phyloP scores from a whole-genome alignment of 2,113 vertebrate species.

The Atractosteus spatula region DNA sequence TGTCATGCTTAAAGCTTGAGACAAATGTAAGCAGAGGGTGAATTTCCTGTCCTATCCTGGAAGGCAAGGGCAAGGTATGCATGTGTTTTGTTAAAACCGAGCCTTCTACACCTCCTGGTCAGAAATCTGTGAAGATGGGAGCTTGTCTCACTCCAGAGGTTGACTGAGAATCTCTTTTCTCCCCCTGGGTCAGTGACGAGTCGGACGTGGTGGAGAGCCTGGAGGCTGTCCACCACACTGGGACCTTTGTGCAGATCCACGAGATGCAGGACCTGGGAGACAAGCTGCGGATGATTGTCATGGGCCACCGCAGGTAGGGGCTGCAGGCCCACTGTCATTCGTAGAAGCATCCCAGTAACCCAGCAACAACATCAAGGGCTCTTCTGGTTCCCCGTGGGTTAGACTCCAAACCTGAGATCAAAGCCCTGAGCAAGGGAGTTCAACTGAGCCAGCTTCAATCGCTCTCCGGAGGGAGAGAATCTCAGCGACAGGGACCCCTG shows the following conservation, averaged over 20 bases:
- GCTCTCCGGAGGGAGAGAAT: no score
- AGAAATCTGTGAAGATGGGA: no score
- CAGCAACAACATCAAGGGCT: no score
- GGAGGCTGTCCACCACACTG: conserved; percentile 84
- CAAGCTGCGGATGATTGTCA: conserved; percentile 96
- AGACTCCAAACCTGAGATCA: no score
- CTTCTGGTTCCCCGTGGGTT: no score
- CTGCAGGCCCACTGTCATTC: conserved; percentile 3
- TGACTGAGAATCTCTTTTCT: background rate
- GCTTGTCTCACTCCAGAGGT: background rate
- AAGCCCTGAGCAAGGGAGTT: no score
- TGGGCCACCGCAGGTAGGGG: conserved; percentile 87
- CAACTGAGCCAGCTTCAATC: no score
- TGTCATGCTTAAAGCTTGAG: background rate
- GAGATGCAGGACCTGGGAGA: conserved; percentile 98
- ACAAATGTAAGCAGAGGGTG: background rate
- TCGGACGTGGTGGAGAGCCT: conserved; percentile 87
- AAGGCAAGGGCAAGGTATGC: no score
- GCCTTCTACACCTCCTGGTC: no score
- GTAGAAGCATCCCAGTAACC: no score
- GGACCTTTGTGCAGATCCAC: conserved; percentile 97
- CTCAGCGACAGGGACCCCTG: no score
- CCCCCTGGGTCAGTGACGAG: conserved; percentile 72
- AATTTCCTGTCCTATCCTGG: background rate
- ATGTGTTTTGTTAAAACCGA: no score